A percentile compares a stretch with the other conserved stretches of the same genome.
Evolutionary conservation across 37 sponge, comb jelly and placozoan genomes (phyloP).

Genomic region (Dysidea cf. avara): DNA sequence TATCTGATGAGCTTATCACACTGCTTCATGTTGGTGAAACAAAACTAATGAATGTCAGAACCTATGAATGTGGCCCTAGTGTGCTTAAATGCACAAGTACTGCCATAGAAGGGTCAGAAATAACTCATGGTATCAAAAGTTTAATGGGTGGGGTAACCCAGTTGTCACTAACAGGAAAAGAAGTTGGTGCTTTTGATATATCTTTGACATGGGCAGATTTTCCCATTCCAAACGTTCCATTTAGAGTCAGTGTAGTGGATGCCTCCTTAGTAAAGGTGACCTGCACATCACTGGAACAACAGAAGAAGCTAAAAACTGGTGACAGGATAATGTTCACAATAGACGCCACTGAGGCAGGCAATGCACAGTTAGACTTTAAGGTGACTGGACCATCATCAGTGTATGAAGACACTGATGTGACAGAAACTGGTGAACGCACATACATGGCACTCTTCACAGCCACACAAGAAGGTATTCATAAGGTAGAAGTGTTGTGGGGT

Average conservation of each 20-base stretch:
- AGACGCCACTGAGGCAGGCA: conserved; percentile 47
- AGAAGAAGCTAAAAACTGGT: conserved; percentile 31
- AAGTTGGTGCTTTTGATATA: conserved; percentile 31
- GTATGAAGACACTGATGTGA: conserved; percentile 20
- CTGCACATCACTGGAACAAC: not conserved
- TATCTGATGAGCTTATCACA: conserved; percentile 16
- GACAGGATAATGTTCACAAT: conserved; percentile 23
- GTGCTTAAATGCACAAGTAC: conserved; percentile 12
- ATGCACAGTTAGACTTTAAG: conserved; percentile 41
- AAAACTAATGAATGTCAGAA: conserved; percentile 17
- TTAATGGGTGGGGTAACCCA: conserved; percentile 22
- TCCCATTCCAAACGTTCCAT: conserved; percentile 34
- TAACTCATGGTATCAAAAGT: not conserved
- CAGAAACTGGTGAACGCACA: conserved; percentile 48
- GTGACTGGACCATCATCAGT: conserved; percentile 43
- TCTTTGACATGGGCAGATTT: conserved; percentile 54
- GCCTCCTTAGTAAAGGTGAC: conserved; percentile 37
- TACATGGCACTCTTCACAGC: conserved; percentile 59
- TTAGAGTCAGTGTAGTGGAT: conserved; percentile 47
- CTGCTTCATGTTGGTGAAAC: conserved; percentile 41
- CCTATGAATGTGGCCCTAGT: conserved; percentile 54
- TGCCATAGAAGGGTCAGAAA: too few species aligned
- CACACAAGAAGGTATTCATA: conserved; percentile 70
- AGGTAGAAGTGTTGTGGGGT: conserved; percentile 59
- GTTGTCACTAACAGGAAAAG: conserved; percentile 7